These are phyloP conservation scores for Drosophila biarmipes DNA, from an alignment of 1,140 invertebrate species.

Conservation along the genomic window DNA sequence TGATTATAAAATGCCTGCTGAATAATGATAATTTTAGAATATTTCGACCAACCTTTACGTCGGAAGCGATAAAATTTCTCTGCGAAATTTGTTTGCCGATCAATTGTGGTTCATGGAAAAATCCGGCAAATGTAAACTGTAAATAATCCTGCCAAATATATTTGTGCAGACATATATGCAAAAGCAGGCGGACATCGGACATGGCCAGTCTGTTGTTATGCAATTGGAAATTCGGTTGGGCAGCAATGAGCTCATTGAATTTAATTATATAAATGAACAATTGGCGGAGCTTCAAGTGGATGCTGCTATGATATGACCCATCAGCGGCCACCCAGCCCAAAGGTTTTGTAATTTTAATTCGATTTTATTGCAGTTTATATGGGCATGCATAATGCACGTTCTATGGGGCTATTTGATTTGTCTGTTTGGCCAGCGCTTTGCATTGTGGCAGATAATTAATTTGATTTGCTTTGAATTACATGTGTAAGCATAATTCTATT, in stretches of 20 bases:
- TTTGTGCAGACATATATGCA: neutral
- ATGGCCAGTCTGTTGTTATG: slow-evolving; percentile 9
- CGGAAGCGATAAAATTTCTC: slow-evolving; percentile 55
- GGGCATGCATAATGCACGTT: slow-evolving; percentile 16
- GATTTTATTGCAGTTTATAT: slow-evolving; percentile 52
- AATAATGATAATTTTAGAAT: slow-evolving; percentile 29
- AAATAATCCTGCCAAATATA: slow-evolving; percentile 19
- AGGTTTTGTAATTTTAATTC: slow-evolving; percentile 59
- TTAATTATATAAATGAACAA: slow-evolving; percentile 76
- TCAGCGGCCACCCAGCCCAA: neutral
- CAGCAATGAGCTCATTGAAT: slow-evolving; percentile 68
- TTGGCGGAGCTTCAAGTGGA: slow-evolving; percentile 33
- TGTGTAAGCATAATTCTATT: slow-evolving; percentile 42
- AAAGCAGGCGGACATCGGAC: neutral
- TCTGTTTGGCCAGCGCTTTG: slow-evolving; percentile 22
- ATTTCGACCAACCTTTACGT: slow-evolving; percentile 3
- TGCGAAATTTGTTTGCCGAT: slow-evolving; percentile 51
- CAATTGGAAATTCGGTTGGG: slow-evolving; percentile 26
- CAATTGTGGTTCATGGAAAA: slow-evolving; percentile 47
- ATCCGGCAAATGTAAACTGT: slow-evolving; percentile 33
- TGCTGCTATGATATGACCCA: slow-evolving; percentile 24
- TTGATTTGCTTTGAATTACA: slow-evolving; percentile 57
- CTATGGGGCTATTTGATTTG: slow-evolving; percentile 36
- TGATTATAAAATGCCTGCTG: slow-evolving; percentile 36
- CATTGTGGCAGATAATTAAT: slow-evolving; percentile 65